Conservation (phyloP, 2,113 vertebrate genomes). For the Scatophagus argus region DNA sequence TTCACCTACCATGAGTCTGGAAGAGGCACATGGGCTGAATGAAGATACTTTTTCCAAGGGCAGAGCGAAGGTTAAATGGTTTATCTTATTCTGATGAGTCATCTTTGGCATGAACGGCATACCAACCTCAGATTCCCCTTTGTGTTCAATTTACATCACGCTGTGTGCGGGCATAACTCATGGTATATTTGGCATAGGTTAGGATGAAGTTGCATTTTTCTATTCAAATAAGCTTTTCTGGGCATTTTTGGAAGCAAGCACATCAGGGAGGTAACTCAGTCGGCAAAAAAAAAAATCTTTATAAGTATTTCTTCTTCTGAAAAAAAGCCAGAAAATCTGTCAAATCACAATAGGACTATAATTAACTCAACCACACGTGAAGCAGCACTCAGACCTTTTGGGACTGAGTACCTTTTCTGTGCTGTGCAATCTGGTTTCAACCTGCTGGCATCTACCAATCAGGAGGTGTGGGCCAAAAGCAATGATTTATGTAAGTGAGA, state of each 20-base stretch:
- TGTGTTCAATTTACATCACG: neutral
- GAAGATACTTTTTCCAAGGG: conserved; percentile 27
- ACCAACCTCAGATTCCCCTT: neutral
- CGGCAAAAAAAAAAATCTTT: neutral
- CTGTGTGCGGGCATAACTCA: neutral
- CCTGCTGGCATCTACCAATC: conserved; percentile 17
- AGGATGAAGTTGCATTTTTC: neutral
- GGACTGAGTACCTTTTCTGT: conserved; percentile 17
- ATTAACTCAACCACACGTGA: neutral
- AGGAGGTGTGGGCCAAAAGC: conserved; percentile 29
- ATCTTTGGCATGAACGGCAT: neutral
- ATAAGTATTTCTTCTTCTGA: neutral
- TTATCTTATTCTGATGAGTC: conserved; percentile 42
- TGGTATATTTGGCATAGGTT: neutral
- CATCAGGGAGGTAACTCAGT: neutral
- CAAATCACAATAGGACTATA: neutral
- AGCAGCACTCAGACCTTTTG: conserved; percentile 9
- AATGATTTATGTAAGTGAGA: conserved; percentile 61
- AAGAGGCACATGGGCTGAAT: neutral
- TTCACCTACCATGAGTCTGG: conserved; percentile 6
- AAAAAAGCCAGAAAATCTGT: neutral
- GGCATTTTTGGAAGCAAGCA: neutral
- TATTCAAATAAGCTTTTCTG: neutral
- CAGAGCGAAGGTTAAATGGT: conserved; percentile 20
- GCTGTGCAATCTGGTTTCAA: conserved; percentile 48